Evolutionary conservation across 2,888 invertebrate genomes (phyloP).

Genomic region (Aphrophora alni): DNA sequence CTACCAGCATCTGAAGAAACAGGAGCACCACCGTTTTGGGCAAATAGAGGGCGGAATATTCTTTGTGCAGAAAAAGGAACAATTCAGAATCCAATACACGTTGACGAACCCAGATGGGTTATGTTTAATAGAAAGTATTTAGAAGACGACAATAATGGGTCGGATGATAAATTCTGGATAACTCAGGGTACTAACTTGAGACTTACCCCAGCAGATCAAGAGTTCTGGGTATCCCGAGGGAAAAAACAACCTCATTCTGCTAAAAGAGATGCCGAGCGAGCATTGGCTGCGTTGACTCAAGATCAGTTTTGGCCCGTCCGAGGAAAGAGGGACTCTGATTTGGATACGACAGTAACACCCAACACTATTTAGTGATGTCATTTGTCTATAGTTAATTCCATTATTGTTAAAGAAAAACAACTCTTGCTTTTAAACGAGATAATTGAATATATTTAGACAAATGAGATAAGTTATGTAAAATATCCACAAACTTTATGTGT

Average conservation of each 20-base stretch:
- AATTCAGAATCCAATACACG: constrained; percentile 37
- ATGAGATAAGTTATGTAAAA: too few species aligned
- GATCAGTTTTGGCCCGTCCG: constrained; percentile 35
- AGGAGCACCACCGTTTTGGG: not conserved
- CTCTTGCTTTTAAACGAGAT: too few species aligned
- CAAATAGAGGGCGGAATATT: constrained; percentile 14
- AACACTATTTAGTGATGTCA: not conserved
- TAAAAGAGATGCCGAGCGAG: constrained; percentile 31
- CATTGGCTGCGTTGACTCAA: constrained; percentile 20
- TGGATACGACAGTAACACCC: not conserved
- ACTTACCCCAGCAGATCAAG: constrained; percentile 15
- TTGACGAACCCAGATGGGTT: constrained; percentile 44
- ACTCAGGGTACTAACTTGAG: constrained; percentile 31
- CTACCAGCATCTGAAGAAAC: constrained; percentile 1
- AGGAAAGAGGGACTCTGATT: constrained; percentile 20
- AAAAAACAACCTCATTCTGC: constrained; percentile 32
- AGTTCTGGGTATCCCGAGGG: constrained; percentile 38
- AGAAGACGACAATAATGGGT: constrained; percentile 28
- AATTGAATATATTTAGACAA: too few species aligned
- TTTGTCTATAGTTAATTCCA: too few species aligned
- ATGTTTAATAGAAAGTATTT: constrained; percentile 41
- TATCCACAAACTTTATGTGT: too few species aligned
- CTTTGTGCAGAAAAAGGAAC: constrained; percentile 24
- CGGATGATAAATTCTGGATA: constrained; percentile 33
- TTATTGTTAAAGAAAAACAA: too few species aligned